These are phyloP conservation scores for Sebastolobus altivelis DNA, from an alignment of 2,797 vertebrate species.

Conservation along the genomic window DNA sequence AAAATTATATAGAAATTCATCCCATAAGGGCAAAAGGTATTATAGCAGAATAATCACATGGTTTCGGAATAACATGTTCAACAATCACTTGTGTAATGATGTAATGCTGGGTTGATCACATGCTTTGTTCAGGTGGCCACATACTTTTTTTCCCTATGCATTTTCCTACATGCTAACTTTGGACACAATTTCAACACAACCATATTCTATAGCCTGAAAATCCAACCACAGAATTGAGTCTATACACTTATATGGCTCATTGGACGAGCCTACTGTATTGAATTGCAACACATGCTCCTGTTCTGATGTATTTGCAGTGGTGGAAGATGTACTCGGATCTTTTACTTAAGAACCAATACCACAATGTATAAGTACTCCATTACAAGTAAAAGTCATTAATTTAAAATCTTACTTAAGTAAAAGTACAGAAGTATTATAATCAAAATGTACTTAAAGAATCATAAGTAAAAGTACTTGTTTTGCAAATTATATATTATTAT, in stretches of 20 bases:
- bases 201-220: neutral
- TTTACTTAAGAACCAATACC: too few species aligned
- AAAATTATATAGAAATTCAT: conserved; percentile 5
- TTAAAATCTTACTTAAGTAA: too few species aligned
- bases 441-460: too few species aligned
- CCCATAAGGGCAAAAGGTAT: conserved; percentile 1
- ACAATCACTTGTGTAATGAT: neutral
- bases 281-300: neutral
- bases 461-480: too few species aligned
- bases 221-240: neutral
- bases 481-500: too few species aligned
- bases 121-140: neutral
- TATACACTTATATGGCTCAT: neutral
- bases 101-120: neutral
- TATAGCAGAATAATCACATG: neutral
- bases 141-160: neutral
- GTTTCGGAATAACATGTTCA: neutral
- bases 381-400: too few species aligned
- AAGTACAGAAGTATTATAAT: too few species aligned
- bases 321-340: too few species aligned
- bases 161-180: neutral
- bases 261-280: neutral
- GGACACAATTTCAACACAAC: neutral
- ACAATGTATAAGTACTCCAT: too few species aligned
- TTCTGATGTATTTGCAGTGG: conserved; percentile 6